These are phyloP conservation scores for Miltochrista miniata DNA, from an alignment of 2,888 invertebrate genomes.

Conservation along the genomic window DNA sequence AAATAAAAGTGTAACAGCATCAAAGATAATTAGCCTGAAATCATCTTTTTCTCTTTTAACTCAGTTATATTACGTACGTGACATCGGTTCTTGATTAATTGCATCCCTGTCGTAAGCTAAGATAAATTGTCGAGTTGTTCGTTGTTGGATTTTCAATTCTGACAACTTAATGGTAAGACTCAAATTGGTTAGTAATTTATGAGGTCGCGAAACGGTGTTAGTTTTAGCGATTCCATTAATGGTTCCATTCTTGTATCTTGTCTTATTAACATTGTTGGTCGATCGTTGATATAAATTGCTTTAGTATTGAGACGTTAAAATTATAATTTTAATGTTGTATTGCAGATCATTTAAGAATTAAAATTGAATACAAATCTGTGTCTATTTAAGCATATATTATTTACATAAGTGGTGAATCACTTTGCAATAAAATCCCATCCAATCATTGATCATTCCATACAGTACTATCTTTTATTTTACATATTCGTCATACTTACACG, in stretches of 20 bases:
- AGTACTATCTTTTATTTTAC: slow-evolving; percentile 14
- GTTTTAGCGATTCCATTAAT: slow-evolving; percentile 73
- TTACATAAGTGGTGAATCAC: slow-evolving; percentile 14
- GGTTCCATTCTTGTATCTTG: slow-evolving; percentile 62
- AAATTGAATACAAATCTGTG: slow-evolving; percentile 2
- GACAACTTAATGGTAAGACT: slow-evolving; percentile 43
- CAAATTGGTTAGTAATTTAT: slow-evolving; percentile 38
- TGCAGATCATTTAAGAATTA: slow-evolving; percentile 23
- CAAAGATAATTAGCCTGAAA: slow-evolving; percentile 77
- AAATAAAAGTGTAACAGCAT: slow-evolving; percentile 64
- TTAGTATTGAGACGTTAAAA: slow-evolving; percentile 43
- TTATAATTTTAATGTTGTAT: slow-evolving; percentile 41
- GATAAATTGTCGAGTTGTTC: slow-evolving; percentile 63
- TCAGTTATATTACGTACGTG: slow-evolving; percentile 70
- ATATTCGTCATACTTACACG: slow-evolving; percentile 30
- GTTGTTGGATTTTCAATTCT: slow-evolving; percentile 48
- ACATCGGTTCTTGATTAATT: slow-evolving; percentile 80
- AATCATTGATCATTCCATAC: slow-evolving; percentile 19
- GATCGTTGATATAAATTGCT: slow-evolving; percentile 56
- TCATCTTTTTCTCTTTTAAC: slow-evolving; percentile 78
- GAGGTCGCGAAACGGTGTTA: slow-evolving; percentile 55
- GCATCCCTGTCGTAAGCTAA: slow-evolving; percentile 70
- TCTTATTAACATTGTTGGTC: slow-evolving; percentile 59
- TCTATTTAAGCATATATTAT: slow-evolving; percentile 6
- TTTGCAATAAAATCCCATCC: slow-evolving; percentile 15